A percentile compares a stretch with the other conserved stretches of the same genome.
phyloP scores from a whole-genome alignment of 1,140 invertebrate genomes.

The Octopus bimaculoides region DNA sequence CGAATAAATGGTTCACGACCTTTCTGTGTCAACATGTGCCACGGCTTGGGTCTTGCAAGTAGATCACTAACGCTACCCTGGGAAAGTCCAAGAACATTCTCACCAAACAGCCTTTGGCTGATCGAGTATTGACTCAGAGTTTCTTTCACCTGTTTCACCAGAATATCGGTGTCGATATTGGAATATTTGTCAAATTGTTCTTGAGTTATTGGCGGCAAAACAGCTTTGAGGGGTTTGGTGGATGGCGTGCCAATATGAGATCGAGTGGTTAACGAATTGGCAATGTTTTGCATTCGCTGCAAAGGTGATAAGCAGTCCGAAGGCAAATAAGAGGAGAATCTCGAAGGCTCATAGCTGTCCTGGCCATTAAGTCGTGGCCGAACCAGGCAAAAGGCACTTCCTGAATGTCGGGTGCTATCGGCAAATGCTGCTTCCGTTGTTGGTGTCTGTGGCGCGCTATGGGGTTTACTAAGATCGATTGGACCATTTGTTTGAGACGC shows the following conservation, averaged over 20 bases:
- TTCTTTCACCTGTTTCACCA: constrained; percentile 94
- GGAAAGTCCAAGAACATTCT: constrained; percentile 93
- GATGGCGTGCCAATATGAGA: constrained; percentile 59
- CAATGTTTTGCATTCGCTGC: constrained; percentile 96
- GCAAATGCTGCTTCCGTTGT: constrained; percentile 39
- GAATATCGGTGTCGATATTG: constrained; percentile 97
- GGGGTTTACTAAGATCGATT: constrained; percentile 46
- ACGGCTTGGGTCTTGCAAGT: constrained; percentile 96
- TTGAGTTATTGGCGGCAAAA: constrained; percentile 95
- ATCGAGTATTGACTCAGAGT: constrained; percentile 97
- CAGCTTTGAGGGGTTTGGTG: constrained; percentile 85
- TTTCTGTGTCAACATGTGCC: constrained; percentile 99
- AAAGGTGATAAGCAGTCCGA: constrained; percentile 69
- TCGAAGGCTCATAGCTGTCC: constrained; percentile 64
- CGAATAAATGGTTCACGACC: constrained; percentile 96
- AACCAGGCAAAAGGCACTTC: constrained; percentile 80
- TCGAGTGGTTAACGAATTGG: constrained; percentile 87
- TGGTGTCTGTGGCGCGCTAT: constrained; percentile 35
- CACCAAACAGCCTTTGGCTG: constrained; percentile 96
- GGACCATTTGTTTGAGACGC: constrained; percentile 36
- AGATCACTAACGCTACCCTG: constrained; percentile 87
- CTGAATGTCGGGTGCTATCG: constrained; percentile 65
- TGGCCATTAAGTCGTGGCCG: constrained; percentile 62
- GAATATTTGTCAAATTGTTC: constrained; percentile 99
- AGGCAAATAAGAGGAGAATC: constrained; percentile 61